Evolutionary conservation across 1,140 invertebrate species (phyloP), one percentile per base, ranked within the genome.

Genomic region (Campoletis sonorensis): DNA sequence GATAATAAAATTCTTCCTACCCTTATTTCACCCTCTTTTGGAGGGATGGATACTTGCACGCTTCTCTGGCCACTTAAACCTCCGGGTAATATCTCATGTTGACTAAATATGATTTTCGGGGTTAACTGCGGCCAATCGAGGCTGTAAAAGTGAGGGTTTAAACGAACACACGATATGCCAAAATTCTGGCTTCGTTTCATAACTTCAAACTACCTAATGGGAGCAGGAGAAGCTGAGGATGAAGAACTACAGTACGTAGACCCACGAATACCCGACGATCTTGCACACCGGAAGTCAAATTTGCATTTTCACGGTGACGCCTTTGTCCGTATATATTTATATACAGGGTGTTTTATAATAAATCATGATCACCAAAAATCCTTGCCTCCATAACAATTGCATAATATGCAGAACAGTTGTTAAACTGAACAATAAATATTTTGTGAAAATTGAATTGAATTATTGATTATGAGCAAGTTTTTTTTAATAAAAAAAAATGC

Each of bases 211-310:
- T 23, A 73, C 71, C 10, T 5, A 26, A 13, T 13, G 68, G 18
- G 33, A 33, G 30, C 13, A 21, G 33, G 71, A 45, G 51, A 58
- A n/a, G 40, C 8, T 26, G 45, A 49, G 27, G n/a, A n/a, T 49
- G 37, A 67, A 27, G 40, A 67, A 67, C 4, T 26, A 49, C n/a
- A n/a, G 72, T 18, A 49, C 18, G 30, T 64, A 7, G 45, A 64
- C 18, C 64, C 61, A 79, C 68, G 76, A 79, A 79, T 18, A 27
- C 78, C 33, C 75, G 81, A 83, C 79, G 82, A 79, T 72, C 81
- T 45, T 71, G 82, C 64, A 30, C 37, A 45, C 79, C 82, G 86
- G 81, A 87, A 86, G 67, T 83, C 45, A 73, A 80, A 87, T 87
- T 86, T 87, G 85, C 86, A 87, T 87, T 54, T 73, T 18, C 27